Percentiles rank a stretch among this genome's conserved stretches.
Evolutionary conservation across 2,888 invertebrate genomes (phyloP).

Genomic region (Augiades crinisus): DNA sequence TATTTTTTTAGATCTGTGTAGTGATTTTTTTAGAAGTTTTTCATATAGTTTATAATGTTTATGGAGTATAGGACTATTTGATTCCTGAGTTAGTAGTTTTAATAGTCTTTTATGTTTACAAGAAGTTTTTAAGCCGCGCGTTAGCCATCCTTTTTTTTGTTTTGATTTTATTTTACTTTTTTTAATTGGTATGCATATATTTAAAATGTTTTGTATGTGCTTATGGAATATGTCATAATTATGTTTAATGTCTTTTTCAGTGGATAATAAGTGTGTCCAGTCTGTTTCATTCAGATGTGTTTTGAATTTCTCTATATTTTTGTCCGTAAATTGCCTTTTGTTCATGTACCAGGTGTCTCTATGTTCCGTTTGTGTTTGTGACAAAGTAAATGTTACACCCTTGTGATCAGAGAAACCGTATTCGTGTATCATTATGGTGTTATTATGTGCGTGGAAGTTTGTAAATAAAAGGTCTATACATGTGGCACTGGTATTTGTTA

Average conservation of each 20-base stretch:
- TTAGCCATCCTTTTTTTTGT: constrained; percentile 2
- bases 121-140: constrained; percentile 1
- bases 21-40: constrained; percentile 7
- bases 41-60: constrained; percentile 13
- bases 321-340: neutral
- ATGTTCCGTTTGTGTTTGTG: neutral
- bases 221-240: neutral
- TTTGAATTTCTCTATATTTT: neutral
- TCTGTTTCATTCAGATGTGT: neutral
- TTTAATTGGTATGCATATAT: neutral
- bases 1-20: constrained; percentile 3
- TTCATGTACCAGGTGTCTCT: neutral
- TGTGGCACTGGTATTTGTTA: constrained; percentile 1
- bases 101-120: constrained; percentile 11
- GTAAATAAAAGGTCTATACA: constrained; percentile 15
- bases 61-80: neutral
- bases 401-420: constrained; percentile 8
- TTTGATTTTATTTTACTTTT: constrained; percentile 3
- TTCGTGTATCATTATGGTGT: neutral
- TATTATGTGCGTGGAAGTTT: neutral
- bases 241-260: neutral
- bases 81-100: neutral
- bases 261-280: neutral
- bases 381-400: neutral
- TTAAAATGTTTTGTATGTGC: neutral